Evolutionary conservation across 2,113 vertebrate genomes (phyloP).

Genomic region (Lagopus leucura): DNA sequence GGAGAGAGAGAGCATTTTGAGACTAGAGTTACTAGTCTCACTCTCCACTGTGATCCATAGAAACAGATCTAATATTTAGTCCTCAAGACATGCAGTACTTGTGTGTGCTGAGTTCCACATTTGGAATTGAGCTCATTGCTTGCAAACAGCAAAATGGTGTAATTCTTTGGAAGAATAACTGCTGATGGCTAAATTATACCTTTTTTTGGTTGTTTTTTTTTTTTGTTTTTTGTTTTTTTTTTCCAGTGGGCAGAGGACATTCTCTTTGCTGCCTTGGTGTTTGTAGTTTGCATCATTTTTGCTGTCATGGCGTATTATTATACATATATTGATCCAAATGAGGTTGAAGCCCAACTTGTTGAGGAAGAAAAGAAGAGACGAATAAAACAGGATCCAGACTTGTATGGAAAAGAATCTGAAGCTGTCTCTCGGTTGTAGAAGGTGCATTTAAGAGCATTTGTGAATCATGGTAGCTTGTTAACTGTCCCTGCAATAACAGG

Average conservation of each 20-base stretch:
- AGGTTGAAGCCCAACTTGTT: conserved; percentile 86
- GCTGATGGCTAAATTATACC: not conserved
- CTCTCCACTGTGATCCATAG: not conserved
- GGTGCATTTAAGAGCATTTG: not conserved
- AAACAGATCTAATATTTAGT: not conserved
- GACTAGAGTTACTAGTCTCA: not conserved
- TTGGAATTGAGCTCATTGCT: not conserved
- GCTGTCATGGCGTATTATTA: conserved; percentile 93
- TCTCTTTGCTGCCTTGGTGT: conserved; percentile 89
- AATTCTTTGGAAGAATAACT: rapidly evolving
- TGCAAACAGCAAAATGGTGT: not conserved
- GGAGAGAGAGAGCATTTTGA: not conserved
- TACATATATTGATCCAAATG: conserved; percentile 87
- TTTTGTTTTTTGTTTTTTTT: not conserved
- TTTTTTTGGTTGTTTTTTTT: not conserved
- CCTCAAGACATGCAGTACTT: not conserved
- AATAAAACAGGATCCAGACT: not conserved
- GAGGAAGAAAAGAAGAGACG: conserved; percentile 67
- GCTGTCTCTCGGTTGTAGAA: conserved; percentile 74
- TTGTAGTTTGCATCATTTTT: conserved; percentile 89
- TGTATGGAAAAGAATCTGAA: not conserved
- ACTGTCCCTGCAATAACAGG: not conserved
- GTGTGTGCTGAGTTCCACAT: not conserved
- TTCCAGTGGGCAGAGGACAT: conserved; percentile 92
- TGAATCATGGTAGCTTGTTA: not conserved